Evolutionary conservation across 2,888 invertebrate genomes (phyloP).

Genomic region (Apeira syringaria): DNA sequence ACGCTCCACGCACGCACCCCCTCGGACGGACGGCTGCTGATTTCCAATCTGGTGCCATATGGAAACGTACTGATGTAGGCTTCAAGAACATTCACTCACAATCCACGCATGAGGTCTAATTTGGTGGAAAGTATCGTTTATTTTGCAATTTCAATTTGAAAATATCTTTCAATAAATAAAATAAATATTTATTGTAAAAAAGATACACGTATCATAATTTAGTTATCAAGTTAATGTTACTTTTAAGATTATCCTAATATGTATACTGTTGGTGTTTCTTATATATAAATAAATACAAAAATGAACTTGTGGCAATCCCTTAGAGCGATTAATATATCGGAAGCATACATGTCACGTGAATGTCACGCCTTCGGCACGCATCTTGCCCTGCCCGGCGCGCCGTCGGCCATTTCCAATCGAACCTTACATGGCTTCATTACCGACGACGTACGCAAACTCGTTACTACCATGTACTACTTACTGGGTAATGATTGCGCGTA

Average conservation of each 20-base stretch:
- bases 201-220: too few species aligned
- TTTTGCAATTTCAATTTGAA: too few species aligned
- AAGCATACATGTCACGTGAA: slow-evolving; percentile 22
- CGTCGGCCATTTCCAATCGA: slow-evolving; percentile 37
- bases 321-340: not conserved
- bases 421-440: slow-evolving; percentile 40
- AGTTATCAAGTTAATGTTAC: too few species aligned
- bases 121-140: too few species aligned
- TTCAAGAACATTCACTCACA: too few species aligned
- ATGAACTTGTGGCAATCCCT: too few species aligned
- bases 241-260: too few species aligned
- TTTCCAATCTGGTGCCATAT: slow-evolving; percentile 19
- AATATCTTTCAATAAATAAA: too few species aligned
- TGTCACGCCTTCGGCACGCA: slow-evolving; percentile 30
- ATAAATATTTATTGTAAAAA: too few species aligned
- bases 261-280: too few species aligned
- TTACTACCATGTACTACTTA: slow-evolving; percentile 2
- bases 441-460: slow-evolving; percentile 10
- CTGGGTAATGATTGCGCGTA: slow-evolving; percentile 3
- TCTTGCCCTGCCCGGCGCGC: slow-evolving; percentile 14
- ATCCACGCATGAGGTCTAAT: too few species aligned
- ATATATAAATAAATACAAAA: too few species aligned
- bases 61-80: slow-evolving; percentile 18
- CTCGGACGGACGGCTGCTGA: slow-evolving; percentile 1
- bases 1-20: slow-evolving; percentile 13